Base-by-base conservation (phyloP, 1,140 invertebrate species). In the Drosophila virilis region DNA sequence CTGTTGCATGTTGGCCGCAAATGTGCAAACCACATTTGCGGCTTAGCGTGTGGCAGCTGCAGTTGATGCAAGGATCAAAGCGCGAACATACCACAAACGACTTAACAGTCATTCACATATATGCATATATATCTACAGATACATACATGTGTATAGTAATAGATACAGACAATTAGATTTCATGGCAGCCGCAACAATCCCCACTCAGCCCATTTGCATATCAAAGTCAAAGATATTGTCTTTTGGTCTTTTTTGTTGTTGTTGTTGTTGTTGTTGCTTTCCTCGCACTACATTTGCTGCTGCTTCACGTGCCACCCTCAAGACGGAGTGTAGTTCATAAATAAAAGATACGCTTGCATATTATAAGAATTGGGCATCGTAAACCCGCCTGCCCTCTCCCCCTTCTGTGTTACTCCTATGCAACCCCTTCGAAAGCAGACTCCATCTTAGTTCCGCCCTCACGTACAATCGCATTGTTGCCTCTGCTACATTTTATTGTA, bases 401-500 rank as follows among this genome's bases (percentile, higher is more conserved):
- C 45, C 45, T 46, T 28, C 22, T 5, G 22, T 28, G 22, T 28
- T 28, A 28, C 22, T 32, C 52, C 45, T 37, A 50, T 40, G 46
- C 28, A 57, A 15, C 52, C 37, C 50, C 33, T 43, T 17, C 6
- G 17, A 12, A 40, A 67, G 13, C 15, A 32, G 37, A 10, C 43
- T 37, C 9, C 10, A 42, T 28, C 52, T 51, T 22, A 38, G 37
- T 50, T 33, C 13, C 32, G 55, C 42, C 42, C 59, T 52, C 8
- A 65, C 58, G 65, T 54, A 33, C 52, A 72, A 71, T 70, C 73
- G 76, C 72, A 88, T 80, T 89, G 77, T 88, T 88, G 84, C 73
- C 76, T 74, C 59, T 58, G 83, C 83, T 65, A 82, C 83, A 88
- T 88, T 86, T 88, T 89, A 88, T 83, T 88, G 83, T 89, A 89